Evolutionary conservation across 92 coral and sea anemone species (phyloP), one percentile per base, ranked within the genome.

Genomic region (Porites rus): DNA sequence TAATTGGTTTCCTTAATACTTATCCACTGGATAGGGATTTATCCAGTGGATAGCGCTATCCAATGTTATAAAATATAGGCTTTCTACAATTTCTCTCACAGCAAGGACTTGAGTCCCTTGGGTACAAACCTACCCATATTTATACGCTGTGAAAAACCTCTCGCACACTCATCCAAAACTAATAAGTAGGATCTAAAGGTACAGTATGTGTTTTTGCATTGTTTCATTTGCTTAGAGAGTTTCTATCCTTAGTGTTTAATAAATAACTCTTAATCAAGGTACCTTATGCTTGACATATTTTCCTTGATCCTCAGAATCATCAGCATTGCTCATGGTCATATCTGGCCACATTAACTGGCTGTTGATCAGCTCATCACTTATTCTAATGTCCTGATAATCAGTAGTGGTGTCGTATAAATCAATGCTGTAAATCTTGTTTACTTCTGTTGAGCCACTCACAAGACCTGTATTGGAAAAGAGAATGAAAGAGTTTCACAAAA

Each of bases 361-460:
- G 8, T 86, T 79, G 65, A 93, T 86, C 70, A 97, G 69, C 74
- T 97, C 98, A 46, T 90, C 73, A 14, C 90, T 67, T 65, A 97
- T 93, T 18, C 69, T 58, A 7, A 97, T 73, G 59, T 97, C 98
- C 65, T 92, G 90, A 16, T 88, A 91, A 22, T 82, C 86, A 2
- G 88, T 92, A 14, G 95, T 93, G 10, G 99, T 97, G 71, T 97
- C 98, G 51, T 93, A 97, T 70, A 97, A 86, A 74, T 95, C 96
- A 68, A 97, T 73, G 56, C 87, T 82, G 76, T 85, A 79, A 3
- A 92, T 72, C 61, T 84, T 93, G 75, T 62, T 83, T 8, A 85
- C 84, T 24, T 83, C 86, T n/a, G 86, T 74, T 58, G 80, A 73
- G 50, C 92, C 86, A 69, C 85, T 78, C 25, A 91, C 94, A 69